phyloP scores from a whole-genome alignment of 1,140 invertebrate species.

The Leptinotarsa defecta region DNA sequence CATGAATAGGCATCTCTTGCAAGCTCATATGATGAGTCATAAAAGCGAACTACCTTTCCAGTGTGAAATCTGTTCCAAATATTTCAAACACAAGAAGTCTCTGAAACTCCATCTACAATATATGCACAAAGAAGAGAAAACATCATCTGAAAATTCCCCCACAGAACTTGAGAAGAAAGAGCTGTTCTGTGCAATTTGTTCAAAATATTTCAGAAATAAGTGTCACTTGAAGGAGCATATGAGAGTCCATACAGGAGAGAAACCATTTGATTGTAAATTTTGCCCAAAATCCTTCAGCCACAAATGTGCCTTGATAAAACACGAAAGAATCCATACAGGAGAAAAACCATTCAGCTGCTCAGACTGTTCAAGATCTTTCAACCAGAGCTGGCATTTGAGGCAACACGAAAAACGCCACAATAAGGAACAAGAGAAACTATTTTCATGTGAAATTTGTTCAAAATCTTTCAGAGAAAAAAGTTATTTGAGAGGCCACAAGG shows the following conservation, averaged over 20 bases:
- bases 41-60: neutral
- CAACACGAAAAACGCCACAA: constrained; percentile 58
- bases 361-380: neutral
- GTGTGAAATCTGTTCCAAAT: constrained; percentile 72
- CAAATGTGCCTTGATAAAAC: neutral
- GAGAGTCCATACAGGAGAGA: neutral
- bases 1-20: neutral
- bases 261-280: neutral
- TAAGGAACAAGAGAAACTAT: constrained; percentile 62
- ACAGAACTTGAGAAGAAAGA: constrained; percentile 43
- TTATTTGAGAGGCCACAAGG: constrained; percentile 70
- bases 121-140: constrained; percentile 46
- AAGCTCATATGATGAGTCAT: neutral
- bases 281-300: neutral
- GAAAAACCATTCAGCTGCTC: neutral
- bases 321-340: constrained; percentile 5
- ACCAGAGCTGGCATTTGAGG: neutral
- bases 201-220: constrained; percentile 59
- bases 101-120: constrained; percentile 60
- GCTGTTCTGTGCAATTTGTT: constrained; percentile 59
- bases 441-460: constrained; percentile 64
- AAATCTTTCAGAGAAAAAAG: constrained; percentile 69
- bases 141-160: too few relatives aligned
- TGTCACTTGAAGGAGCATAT: constrained; percentile 59
- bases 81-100: constrained; percentile 60